Evolutionary conservation across 2,797 vertebrate genomes (phyloP).

Genomic region (Arremon brunneinucha): DNA sequence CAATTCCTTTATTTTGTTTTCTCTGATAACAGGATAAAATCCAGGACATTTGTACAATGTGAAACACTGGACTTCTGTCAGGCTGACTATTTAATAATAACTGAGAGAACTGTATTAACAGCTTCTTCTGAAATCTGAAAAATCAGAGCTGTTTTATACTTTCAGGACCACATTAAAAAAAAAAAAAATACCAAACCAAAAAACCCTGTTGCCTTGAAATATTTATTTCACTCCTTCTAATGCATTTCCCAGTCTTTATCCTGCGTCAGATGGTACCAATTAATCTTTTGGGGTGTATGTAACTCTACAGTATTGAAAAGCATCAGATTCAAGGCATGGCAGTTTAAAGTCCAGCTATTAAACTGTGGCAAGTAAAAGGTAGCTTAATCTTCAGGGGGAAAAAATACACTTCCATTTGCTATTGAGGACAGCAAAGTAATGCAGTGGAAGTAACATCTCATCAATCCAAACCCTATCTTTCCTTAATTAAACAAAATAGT

Average conservation of each 20-base stretch:
- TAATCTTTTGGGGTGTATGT: not conserved
- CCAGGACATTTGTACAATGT: not conserved
- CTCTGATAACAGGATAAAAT: not conserved
- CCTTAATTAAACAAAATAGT: not conserved
- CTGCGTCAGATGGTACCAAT: not conserved
- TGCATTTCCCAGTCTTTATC: not conserved
- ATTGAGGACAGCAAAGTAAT: not conserved
- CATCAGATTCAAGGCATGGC: not conserved
- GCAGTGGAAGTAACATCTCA: not conserved
- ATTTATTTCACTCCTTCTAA: not conserved
- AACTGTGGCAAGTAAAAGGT: not conserved
- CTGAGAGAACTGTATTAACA: not conserved
- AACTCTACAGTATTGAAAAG: not conserved
- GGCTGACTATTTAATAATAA: not conserved
- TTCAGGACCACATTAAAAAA: not conserved
- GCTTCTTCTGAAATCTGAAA: not conserved
- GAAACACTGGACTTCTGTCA: not conserved
- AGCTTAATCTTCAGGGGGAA: not conserved
- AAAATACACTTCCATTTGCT: not conserved
- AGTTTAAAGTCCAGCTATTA: not conserved
- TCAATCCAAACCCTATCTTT: not conserved
- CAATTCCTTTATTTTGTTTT: not conserved
- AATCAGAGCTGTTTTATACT: not conserved
- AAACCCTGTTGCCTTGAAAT: not conserved
- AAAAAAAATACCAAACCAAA: accelerated